Percentiles rank a stretch among this genome's conserved stretches.
Evolutionary conservation across 2,888 invertebrate genomes (phyloP).

Genomic region (Hylaea fasciaria): DNA sequence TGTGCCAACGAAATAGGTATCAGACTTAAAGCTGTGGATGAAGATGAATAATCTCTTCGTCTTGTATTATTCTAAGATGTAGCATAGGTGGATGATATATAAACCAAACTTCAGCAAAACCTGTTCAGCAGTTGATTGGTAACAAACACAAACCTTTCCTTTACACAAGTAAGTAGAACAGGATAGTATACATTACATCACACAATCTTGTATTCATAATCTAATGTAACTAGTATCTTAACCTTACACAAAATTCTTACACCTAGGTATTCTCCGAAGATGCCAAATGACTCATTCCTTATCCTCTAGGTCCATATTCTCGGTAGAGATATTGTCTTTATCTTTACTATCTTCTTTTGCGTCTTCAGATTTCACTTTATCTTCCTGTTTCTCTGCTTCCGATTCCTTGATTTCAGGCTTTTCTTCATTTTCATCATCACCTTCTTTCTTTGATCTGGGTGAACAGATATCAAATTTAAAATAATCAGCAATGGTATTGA

Average conservation of each 20-base stretch:
- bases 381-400: conserved; percentile 29
- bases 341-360: conserved; percentile 42
- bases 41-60: too few relatives aligned
- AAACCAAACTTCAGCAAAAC: too few relatives aligned
- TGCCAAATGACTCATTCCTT: conserved; percentile 52
- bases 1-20: too few relatives aligned
- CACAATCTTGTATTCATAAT: neutral
- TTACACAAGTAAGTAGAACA: too few relatives aligned
- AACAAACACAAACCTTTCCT: too few relatives aligned
- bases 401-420: conserved; percentile 28
- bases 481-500: too few relatives aligned
- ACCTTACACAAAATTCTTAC: conserved; percentile 8
- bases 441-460: conserved; percentile 46
- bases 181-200: neutral
- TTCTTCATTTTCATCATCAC: conserved; percentile 44
- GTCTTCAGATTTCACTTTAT: conserved; percentile 34
- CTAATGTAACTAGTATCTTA: neutral
- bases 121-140: too few relatives aligned
- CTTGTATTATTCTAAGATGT: too few relatives aligned
- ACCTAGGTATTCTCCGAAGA: neutral
- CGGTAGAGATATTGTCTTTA: conserved; percentile 54
- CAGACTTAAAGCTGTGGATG: too few relatives aligned
- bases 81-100: too few relatives aligned
- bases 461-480: conserved; percentile 4
- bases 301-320: conserved; percentile 69